Conservation (phyloP, 2,113 vertebrate species). For the Plectropomus leopardus region DNA sequence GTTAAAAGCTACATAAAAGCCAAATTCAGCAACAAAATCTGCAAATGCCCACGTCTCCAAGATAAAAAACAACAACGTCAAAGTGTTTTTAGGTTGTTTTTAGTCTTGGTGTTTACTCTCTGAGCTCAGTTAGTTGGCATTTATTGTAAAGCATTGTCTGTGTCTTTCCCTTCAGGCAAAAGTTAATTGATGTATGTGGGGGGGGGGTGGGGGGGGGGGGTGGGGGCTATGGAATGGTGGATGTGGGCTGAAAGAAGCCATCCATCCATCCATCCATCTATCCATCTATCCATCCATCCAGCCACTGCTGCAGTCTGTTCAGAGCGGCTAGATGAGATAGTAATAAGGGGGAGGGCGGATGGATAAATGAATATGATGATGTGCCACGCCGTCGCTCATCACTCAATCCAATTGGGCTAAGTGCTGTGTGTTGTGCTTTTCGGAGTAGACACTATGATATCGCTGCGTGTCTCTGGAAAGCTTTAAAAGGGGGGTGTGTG, state of each 20-base stretch:
- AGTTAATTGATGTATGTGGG: conserved; percentile 50
- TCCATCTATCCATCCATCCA: conserved; percentile 33
- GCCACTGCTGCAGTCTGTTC: conserved; percentile 19
- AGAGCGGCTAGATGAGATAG: conserved; percentile 44
- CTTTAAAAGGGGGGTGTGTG: conserved; percentile 10
- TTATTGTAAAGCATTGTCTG: conserved; percentile 21
- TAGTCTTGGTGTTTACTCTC: not conserved
- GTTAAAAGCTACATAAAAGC: not conserved
- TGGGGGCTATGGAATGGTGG: conserved; percentile 17
- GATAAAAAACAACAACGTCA: not conserved
- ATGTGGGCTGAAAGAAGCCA: conserved; percentile 38
- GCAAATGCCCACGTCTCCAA: not conserved
- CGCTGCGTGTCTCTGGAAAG: conserved; percentile 19
- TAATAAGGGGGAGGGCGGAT: conserved; percentile 44
- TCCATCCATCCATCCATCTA: conserved; percentile 34
- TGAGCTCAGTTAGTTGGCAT: conserved; percentile 8
- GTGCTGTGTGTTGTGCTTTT: conserved; percentile 50
- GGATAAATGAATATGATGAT: conserved; percentile 68
- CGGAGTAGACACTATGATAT: conserved; percentile 13
- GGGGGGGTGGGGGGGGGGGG: not conserved
- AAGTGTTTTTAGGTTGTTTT: not conserved
- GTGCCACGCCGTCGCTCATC: conserved; percentile 45
- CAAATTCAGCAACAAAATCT: conserved; percentile 17
- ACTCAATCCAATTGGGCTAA: conserved; percentile 63
- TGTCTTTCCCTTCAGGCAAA: conserved; percentile 7